Base-by-base conservation (phyloP, 2,113 vertebrate genomes). In the Lethenteron camtschaticum region DNA sequence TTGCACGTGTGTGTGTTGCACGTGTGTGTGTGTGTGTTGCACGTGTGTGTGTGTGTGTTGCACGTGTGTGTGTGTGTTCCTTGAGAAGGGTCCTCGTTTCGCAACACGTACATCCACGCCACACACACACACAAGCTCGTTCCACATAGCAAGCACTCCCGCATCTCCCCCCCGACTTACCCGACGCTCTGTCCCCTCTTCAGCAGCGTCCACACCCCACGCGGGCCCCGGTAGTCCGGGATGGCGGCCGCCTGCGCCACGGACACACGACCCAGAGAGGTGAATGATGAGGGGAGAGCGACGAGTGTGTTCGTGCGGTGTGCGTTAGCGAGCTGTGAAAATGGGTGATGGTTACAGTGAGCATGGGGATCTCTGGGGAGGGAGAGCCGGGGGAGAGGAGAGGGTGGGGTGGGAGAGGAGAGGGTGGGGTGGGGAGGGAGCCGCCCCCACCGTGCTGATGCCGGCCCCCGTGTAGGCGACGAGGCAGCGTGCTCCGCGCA, bases 221-320 rank as follows among this genome's bases (percentile, higher is more conserved):
- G 90, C 2, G 94, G 94, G 2, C 94, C 94, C 59, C 92, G 82
- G 80, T 99, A 99, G 76, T 99, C 94, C 3, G 94, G 94, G 76
- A 99, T 99, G 1, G 90, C 95, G 16, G 94, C 94, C 3, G 94
- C 88, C 94, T 99, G 77, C 70, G 74, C 12, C 14, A 12, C 12
- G n/a, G 0, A 68, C 75, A 20, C 63, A 66, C 24, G n/a, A 3
- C 63, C 41, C 41, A 41, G 41, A 41, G 41, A 41, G 41, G 41
- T 7, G 41, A 6, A 41, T 41, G 41, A 41, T 7, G 41, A 41
- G 41, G 41, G 4, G 41, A 41, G 41, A 41, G 41, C 6, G 41
- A 41, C 41, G 41, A 41, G 24, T 4, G 24, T 41, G 24, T 41
- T 41, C 24, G 24, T 41, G 24, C 3, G 24, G 24, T 41, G 24